A percentile compares a stretch with the other conserved stretches of the same genome.
These are phyloP conservation scores for Laterallus jamaicensis DNA, from an alignment of 2,113 vertebrate genomes.

Conservation along the genomic window DNA sequence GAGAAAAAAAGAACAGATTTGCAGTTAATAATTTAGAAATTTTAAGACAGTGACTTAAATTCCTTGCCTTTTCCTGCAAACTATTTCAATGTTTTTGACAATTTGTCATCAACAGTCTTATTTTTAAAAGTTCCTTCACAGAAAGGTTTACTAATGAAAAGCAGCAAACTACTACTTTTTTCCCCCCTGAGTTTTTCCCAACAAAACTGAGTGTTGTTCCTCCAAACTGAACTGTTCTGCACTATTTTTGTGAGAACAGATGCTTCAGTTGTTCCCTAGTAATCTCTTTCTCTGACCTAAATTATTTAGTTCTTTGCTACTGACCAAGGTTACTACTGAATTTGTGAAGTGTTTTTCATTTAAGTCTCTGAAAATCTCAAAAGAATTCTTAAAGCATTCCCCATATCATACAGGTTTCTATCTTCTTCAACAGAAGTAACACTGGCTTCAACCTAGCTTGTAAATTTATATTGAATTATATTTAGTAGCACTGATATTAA, in stretches of 20 bases:
- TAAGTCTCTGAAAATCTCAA: background rate
- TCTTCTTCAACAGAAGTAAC: too few species aligned
- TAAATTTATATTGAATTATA: too few species aligned
- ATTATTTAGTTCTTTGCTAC: background rate
- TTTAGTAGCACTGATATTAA: too few species aligned
- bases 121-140: background rate
- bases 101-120: background rate
- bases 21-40: background rate
- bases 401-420: background rate
- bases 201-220: rapidly evolving
- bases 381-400: background rate
- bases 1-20: background rate
- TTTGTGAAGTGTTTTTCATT: background rate
- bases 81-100: background rate
- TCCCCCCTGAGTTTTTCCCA: background rate
- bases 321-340: background rate
- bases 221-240: background rate
- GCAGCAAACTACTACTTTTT: background rate
- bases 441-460: too few species aligned
- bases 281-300: background rate
- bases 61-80: background rate
- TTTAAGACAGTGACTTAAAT: background rate
- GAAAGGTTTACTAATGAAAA: background rate
- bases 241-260: background rate
- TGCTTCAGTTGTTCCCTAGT: background rate